phyloP scores from a whole-genome alignment of 2,113 vertebrate genomes.

The Eudyptes chrysolophus region DNA sequence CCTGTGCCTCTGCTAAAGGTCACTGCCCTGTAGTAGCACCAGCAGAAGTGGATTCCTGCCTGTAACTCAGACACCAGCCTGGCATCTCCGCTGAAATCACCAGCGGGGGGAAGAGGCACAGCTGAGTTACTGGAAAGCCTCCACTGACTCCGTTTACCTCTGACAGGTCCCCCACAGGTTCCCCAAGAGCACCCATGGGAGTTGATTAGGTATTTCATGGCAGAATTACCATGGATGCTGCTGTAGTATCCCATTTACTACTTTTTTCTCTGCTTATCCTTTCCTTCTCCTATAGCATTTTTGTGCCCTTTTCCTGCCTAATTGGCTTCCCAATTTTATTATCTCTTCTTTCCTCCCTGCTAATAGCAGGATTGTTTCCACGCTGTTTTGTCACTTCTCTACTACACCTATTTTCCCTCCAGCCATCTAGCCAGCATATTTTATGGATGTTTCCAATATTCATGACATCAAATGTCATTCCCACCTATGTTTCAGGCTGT shows the following conservation, averaged over 20 bases:
- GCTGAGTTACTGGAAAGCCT: background rate
- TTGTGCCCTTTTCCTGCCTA: background rate
- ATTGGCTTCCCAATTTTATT: slow-evolving; percentile 7
- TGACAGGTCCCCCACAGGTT: background rate
- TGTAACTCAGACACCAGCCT: background rate
- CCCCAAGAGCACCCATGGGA: background rate
- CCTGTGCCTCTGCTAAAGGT: background rate
- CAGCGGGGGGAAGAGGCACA: background rate
- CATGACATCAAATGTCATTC: background rate
- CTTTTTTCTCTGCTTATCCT: background rate
- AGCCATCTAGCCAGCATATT: background rate
- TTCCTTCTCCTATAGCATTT: background rate
- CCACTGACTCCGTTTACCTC: background rate
- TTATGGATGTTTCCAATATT: slow-evolving; percentile 15
- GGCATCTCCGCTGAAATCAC: background rate
- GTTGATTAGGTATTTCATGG: background rate
- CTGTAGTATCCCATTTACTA: background rate
- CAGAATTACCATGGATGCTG: background rate
- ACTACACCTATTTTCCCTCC: background rate
- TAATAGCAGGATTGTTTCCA: background rate
- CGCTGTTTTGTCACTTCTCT: background rate
- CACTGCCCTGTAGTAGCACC: background rate
- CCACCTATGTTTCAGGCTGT: background rate
- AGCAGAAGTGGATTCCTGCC: background rate
- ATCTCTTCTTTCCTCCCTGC: background rate